phyloP scores from a whole-genome alignment of 2,797 vertebrate genomes.

The Falco concolor region DNA sequence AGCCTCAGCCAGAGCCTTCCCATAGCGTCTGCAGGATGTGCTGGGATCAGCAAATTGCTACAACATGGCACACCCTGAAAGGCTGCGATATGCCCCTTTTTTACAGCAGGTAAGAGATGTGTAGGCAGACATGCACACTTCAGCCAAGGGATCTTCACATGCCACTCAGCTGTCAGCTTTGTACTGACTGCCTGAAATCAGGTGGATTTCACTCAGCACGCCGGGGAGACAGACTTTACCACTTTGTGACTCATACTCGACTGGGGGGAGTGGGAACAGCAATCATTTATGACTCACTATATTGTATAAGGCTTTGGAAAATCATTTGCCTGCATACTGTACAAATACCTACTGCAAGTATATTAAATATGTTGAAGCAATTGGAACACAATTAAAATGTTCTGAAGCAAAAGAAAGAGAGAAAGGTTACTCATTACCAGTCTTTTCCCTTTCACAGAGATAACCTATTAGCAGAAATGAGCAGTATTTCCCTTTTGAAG shows the following conservation, averaged over 20 bases:
- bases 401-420: constrained; percentile 59
- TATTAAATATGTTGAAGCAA: constrained; percentile 54
- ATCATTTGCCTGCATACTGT: constrained; percentile 49
- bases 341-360: constrained; percentile 46
- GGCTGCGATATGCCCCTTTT: neutral
- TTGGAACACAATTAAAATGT: constrained; percentile 58
- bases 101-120: neutral
- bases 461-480: constrained; percentile 31
- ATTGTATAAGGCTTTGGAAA: constrained; percentile 52
- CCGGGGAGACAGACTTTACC: constrained; percentile 21
- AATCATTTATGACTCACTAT: constrained; percentile 66
- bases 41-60: neutral
- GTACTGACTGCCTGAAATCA: neutral
- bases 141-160: neutral
- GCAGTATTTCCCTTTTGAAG: constrained; percentile 36
- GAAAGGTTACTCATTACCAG: constrained; percentile 44
- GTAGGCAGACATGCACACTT: neutral
- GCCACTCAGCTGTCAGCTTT: neutral
- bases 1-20: neutral
- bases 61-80: accelerated
- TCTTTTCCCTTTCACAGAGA: constrained; percentile 38
- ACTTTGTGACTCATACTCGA: constrained; percentile 28
- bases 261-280: neutral
- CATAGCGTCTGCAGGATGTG: accelerated
- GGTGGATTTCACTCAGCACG: neutral